Base-by-base conservation (phyloP, 2,113 vertebrate genomes). In the Brienomyrus brachyistius region DNA sequence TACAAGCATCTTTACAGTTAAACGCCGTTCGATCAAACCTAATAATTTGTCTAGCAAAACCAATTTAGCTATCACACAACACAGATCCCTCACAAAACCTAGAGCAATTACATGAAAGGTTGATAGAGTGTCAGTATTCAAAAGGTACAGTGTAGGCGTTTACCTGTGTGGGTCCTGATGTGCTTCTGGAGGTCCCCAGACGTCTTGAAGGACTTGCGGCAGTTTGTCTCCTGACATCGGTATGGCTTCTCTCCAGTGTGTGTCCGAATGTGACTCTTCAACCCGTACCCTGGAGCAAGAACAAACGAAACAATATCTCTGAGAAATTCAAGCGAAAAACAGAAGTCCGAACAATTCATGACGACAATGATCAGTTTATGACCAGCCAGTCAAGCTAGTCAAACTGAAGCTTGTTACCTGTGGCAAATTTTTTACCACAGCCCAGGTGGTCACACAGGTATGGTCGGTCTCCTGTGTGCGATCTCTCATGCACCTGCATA, bases 201-300 rank as follows among this genome's bases (percentile, higher is more conserved):
- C 21, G 98, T 99, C 95, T 99, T 99, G 93, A 99, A 99, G 77
- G 98, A 99, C 77, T 99, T 99, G 92, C 96, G 97, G 95, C 98
- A 99, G 91, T 98, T 99, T 54, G 98, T 92, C 91, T 99, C 98
- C 47, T 97, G 97, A 95, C 98, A 99, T 87, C 97, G 94, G 88
- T 99, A 99, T 51, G 98, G 98, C 95, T 99, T 99, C 94, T 99
- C 98, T 85, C 98, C 98, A 0, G 98, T 99, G 94, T 99, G 98
- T 90, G 98, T 99, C 91, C 98, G 95, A 43, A 98, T 97, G 52
- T 99, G 98, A 93, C 98, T 99, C 94, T 99, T 99, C 90, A 99
- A 94, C 89, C 98, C 98, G 27, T 99, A 99, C 88, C 95, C 98
- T 99, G 9, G 51, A 89, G 88, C 54, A 23, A 90, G 86, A 45